Conservation (phyloP, 92 coral and sea anemone genomes). For the Porites evermanni region DNA sequence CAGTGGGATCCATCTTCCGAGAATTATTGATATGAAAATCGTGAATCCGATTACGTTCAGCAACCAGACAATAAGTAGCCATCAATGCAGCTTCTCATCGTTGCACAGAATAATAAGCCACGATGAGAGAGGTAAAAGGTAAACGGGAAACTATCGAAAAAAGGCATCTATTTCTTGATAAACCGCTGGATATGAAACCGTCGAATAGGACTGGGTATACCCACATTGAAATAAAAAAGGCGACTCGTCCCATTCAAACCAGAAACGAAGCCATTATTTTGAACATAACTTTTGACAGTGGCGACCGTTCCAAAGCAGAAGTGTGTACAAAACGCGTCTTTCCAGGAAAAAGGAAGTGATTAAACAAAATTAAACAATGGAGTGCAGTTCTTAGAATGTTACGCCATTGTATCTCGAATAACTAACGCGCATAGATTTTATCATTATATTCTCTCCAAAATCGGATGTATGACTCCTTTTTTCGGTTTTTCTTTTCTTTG, state of each 20-base stretch:
- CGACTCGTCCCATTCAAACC: constrained; percentile 3
- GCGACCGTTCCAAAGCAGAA: too few relatives aligned
- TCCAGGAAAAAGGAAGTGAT: too few relatives aligned
- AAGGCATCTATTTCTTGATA: constrained; percentile 17
- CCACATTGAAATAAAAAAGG: constrained; percentile 18
- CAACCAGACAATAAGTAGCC: constrained; percentile 39
- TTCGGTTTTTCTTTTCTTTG: too few relatives aligned
- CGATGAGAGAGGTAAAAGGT: constrained; percentile 3
- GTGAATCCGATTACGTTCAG: neutral
- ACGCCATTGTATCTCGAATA: too few relatives aligned
- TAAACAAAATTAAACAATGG: too few relatives aligned
- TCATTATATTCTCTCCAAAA: too few relatives aligned
- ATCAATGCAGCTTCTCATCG: constrained; percentile 25
- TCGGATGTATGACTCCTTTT: too few relatives aligned
- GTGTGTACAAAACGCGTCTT: too few relatives aligned
- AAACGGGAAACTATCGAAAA: constrained; percentile 11
- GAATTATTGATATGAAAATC: constrained; percentile 26
- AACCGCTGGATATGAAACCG: constrained; percentile 46
- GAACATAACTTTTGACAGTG: too few relatives aligned
- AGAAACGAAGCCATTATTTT: constrained; percentile 18
- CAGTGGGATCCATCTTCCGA: constrained; percentile 15
- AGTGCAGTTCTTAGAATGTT: too few relatives aligned
- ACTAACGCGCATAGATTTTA: too few relatives aligned
- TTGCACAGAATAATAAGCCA: constrained; percentile 28
- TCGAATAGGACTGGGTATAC: constrained; percentile 29